Evolutionary conservation across 53 echinoderm and acorn worm species (phyloP), one percentile per base, ranked within the genome.

Genomic region (Mesocentrotus franciscanus): DNA sequence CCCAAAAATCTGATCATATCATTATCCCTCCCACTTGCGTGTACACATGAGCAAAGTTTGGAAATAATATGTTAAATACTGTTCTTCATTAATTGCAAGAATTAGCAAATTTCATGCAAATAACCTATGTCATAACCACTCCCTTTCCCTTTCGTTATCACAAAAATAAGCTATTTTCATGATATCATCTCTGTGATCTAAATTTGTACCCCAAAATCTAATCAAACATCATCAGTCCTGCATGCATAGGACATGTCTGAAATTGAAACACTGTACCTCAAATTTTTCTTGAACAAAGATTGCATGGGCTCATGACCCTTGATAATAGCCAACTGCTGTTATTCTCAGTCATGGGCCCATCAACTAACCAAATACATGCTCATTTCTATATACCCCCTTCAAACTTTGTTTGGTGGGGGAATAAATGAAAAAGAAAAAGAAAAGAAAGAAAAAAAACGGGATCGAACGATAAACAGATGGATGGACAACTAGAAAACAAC

Each of bases 41-140:
- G 39, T 39, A 39, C 18, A 85, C 85, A 85, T 85, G 85, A 85
- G 85, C 85, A 9, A 85, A 85, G 85, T 85, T 85, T 85, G 85
- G 85, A 85, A 85, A 85, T 85, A 18, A 85, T 85, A 9, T 18
- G 11, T 85, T 85, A 85, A 3, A 85, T 85, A 18, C 71, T 71
- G 85, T 18, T 85, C 85, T 85, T 85, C 85, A 85, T 85, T 85
- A 13, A 85, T 85, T 85, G 85, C 85, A 85, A 85, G 85, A 85
- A 85, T 85, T 9, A 85, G 85, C 85, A 9, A 85, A 13, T 85
- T 85, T 85, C 85, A 85, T 85, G 85, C 11, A 85, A 85, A 85
- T 18, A 85, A 85, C 85, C 85, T 85, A 85, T 85, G 85, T 85
- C 85, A 85, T 85, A 18, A 85, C 85, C 85, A 71, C 71, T 71